phyloP scores from a whole-genome alignment of 2,113 vertebrate genomes.

The Octodon degus region DNA sequence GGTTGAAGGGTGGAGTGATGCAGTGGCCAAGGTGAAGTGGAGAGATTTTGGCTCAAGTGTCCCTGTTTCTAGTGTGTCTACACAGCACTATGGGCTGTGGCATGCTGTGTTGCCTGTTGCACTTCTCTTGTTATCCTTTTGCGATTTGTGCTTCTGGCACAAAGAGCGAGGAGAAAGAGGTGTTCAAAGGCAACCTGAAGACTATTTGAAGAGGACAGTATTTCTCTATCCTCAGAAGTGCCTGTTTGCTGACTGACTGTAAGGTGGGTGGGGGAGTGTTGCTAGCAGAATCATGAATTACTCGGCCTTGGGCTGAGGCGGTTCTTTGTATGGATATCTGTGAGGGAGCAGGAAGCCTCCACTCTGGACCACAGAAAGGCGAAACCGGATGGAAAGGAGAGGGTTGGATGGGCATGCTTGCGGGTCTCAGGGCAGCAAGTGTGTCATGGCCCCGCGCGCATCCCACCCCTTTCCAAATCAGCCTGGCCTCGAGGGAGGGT shows the following conservation, averaged over 20 bases:
- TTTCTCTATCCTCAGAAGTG: slow-evolving; percentile 84
- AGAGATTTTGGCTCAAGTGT: not conserved
- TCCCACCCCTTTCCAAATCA: not conserved
- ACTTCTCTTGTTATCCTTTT: not conserved
- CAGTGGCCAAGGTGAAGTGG: not conserved
- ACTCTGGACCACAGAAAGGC: slow-evolving; percentile 91
- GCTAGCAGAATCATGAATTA: not conserved
- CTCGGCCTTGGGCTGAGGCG: slow-evolving; percentile 68
- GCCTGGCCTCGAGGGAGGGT: not conserved
- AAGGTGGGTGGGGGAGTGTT: not conserved
- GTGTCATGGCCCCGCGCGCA: too few species aligned
- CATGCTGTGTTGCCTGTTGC: not conserved
- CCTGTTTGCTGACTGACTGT: slow-evolving; percentile 89
- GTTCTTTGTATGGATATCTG: slow-evolving; percentile 74
- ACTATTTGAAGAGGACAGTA: slow-evolving; percentile 90
- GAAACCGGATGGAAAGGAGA: slow-evolving; percentile 88
- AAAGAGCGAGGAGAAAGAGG: slow-evolving; percentile 90
- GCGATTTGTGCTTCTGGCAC: slow-evolving; percentile 93
- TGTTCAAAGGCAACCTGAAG: slow-evolving; percentile 89
- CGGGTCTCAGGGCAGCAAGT: not conserved
- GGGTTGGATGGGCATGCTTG: not conserved
- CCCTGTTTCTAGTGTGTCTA: not conserved
- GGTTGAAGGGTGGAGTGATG: not conserved
- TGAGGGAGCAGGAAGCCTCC: slow-evolving; percentile 88
- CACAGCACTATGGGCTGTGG: not conserved